Evolutionary conservation across 2,888 invertebrate genomes (phyloP), one percentile per base, ranked within the genome.

Genomic region (Acrobasis suavella): DNA sequence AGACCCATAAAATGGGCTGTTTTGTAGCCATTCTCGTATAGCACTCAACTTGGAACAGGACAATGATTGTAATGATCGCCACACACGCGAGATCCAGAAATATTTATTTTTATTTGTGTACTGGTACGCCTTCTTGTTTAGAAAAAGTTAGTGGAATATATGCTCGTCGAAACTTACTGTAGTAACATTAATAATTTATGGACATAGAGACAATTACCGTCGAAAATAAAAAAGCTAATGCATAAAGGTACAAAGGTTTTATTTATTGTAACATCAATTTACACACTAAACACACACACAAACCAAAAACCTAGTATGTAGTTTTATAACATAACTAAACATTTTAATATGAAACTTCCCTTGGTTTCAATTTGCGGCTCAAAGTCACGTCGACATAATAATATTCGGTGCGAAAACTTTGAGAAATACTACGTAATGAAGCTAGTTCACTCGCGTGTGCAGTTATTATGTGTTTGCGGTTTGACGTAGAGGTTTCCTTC

Each of bases 1-100:
- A 22, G 0, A 42, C 22, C 22, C 42, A 42, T 60, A 60, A 42
- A 60, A 39, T 52, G 42, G 60, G 39, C 60, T 51, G 51, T 60
- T 52, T 60, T 51, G 60, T 60, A 32, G 60, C 51, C 16, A 52
- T 60, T 42, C 51, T 15, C 60, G 39, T 51, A 60, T 22, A 60
- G 39, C 51, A 60, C 60, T 42, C 60, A 50, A 52, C 60, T 60
- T 38, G 52, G n/a, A 50, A 51, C 60, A 12, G 60, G 60, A 51
- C 60, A 51, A 51, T 60, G 51, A 51, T 60, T 60, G 60, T 60
- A 60, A 60, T 60, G 60, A 60, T 39, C 6, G 39, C 42, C 17
- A 60, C 51, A 22, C 60, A 60, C 60, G 60, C 60, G 52, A 60
- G 51, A 60, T 60, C 15, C n/a, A 60, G 51, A 60, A 51, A 50